Evolutionary conservation across 2,113 vertebrate species (phyloP).

Genomic region (Eclectus roratus): DNA sequence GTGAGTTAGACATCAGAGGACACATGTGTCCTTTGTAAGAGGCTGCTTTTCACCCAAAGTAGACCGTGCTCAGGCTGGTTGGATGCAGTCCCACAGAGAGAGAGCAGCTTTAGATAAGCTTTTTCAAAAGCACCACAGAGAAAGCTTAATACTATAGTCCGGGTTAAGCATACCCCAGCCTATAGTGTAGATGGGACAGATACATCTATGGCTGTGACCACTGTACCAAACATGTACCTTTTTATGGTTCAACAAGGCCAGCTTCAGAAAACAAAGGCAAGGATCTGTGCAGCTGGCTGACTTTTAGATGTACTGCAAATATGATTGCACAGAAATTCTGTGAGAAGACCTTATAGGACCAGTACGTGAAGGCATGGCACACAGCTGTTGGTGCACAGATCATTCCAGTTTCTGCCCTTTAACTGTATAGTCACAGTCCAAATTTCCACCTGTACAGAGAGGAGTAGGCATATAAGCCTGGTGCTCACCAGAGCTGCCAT

Average conservation of each 20-base stretch:
- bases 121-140: neutral
- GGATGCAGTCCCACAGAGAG: neutral
- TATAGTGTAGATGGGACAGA: neutral
- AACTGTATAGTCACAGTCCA: neutral
- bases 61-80: neutral
- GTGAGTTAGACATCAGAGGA: neutral
- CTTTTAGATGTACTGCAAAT: neutral
- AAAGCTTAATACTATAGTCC: neutral
- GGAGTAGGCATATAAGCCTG: neutral
- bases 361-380: neutral
- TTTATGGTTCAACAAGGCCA: neutral
- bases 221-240: neutral
- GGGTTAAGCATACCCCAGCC: neutral
- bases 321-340: neutral
- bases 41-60: neutral
- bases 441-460: neutral
- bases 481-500: neutral
- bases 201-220: neutral
- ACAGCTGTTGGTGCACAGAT: neutral
- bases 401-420: neutral
- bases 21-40: neutral
- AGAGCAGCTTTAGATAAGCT: neutral
- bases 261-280: neutral
- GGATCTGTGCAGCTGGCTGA: neutral
- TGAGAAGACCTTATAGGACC: neutral